These are phyloP conservation scores for Tetragonula clypearis DNA, from an alignment of 1,140 invertebrate species.

Conservation along the genomic window DNA sequence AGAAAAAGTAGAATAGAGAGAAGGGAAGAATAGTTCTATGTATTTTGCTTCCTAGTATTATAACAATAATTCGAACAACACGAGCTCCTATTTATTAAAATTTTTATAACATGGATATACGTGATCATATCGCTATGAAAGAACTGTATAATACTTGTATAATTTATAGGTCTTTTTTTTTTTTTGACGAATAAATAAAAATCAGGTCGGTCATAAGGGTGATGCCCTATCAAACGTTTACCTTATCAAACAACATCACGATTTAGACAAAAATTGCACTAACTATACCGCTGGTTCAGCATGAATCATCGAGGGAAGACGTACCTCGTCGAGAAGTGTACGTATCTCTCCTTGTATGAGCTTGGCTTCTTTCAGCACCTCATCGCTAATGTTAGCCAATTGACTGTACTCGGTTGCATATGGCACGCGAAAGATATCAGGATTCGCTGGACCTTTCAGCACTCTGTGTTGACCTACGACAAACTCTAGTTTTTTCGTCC, in stretches of 20 bases:
- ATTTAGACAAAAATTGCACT: slow-evolving; percentile 14
- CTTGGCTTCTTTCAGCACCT: slow-evolving; percentile 84
- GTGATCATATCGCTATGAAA: neutral
- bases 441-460: slow-evolving; percentile 88
- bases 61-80: neutral
- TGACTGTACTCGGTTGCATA: slow-evolving; percentile 76
- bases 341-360: slow-evolving; percentile 87
- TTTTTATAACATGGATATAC: neutral
- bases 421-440: slow-evolving; percentile 86
- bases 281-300: slow-evolving; percentile 6
- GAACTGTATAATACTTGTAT: too few relatives aligned
- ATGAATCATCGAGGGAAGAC: slow-evolving; percentile 25
- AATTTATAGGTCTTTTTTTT: neutral
- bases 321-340: slow-evolving; percentile 86
- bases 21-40: neutral
- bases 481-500: slow-evolving; percentile 95
- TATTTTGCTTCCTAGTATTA: neutral
- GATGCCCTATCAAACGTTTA: slow-evolving; percentile 3
- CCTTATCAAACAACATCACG: slow-evolving; percentile 26
- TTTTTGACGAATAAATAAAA: neutral
- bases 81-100: neutral
- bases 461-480: slow-evolving; percentile 94
- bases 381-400: slow-evolving; percentile 80
- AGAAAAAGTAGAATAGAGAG: neutral
- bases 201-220: neutral